Conservation (phyloP, 2,888 invertebrate species). For the Pandemis cinnamomeana region DNA sequence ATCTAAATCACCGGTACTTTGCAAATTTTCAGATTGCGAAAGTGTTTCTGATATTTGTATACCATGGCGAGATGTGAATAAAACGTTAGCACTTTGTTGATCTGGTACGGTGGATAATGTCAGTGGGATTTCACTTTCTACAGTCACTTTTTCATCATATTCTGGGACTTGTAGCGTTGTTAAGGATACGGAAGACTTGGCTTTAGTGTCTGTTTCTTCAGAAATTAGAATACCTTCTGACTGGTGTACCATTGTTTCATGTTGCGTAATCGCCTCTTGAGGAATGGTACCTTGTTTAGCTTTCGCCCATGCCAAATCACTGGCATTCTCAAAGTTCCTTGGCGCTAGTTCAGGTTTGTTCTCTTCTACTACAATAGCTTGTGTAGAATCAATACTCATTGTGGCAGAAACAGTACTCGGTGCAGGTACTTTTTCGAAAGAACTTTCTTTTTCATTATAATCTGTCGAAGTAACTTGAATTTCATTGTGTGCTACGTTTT, state of each 20-base stretch:
- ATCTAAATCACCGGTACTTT: conserved; percentile 69
- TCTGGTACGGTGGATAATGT: conserved; percentile 67
- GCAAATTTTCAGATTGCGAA: conserved; percentile 81
- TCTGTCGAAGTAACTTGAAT: conserved; percentile 81
- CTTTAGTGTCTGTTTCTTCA: conserved; percentile 55
- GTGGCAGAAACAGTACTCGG: conserved; percentile 55
- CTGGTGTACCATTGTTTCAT: conserved; percentile 80
- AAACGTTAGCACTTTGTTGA: conserved; percentile 69
- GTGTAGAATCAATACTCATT: conserved; percentile 64
- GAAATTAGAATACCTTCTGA: conserved; percentile 68
- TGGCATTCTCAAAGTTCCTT: conserved; percentile 57
- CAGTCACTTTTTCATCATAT: conserved; percentile 81
- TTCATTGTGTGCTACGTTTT: conserved; percentile 82
- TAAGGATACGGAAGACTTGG: conserved; percentile 73
- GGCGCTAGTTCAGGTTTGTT: conserved; percentile 76
- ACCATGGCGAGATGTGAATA: conserved; percentile 76
- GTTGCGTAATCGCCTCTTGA: conserved; percentile 84
- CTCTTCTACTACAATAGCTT: conserved; percentile 82
- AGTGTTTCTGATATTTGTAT: conserved; percentile 83
- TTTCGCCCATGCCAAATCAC: conserved; percentile 58
- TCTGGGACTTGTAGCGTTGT: conserved; percentile 83
- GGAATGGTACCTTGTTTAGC: conserved; percentile 72
- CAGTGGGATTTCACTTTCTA: conserved; percentile 85
- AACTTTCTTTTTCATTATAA: conserved; percentile 84
- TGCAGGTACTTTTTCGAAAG: conserved; percentile 47